phyloP scores from a whole-genome alignment of 2,113 vertebrate species.

The Prunella fulvescens region DNA sequence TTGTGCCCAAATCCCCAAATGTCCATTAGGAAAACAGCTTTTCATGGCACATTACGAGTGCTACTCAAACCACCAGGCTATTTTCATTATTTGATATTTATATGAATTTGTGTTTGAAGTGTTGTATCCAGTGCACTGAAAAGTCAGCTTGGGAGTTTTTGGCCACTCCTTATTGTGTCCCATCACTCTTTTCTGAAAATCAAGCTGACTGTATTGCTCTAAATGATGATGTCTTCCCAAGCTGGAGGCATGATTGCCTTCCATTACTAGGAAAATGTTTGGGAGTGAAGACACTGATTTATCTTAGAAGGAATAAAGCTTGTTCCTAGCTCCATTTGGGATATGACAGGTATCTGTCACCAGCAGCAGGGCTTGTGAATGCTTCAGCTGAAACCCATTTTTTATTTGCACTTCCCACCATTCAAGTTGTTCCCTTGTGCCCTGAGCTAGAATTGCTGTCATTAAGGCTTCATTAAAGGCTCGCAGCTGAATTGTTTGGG shows the following conservation, averaged over 20 bases:
- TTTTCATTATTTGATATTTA: background rate
- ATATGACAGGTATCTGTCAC: background rate
- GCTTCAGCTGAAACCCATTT: background rate
- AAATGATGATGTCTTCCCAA: background rate
- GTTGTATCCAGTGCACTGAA: background rate
- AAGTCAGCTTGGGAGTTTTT: background rate
- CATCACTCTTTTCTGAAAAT: background rate
- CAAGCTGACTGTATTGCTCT: background rate
- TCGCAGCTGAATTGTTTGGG: background rate
- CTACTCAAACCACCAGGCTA: background rate
- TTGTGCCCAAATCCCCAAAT: background rate
- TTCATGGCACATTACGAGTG: background rate
- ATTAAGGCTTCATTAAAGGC: background rate
- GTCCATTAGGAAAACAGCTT: background rate
- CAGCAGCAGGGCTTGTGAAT: background rate
- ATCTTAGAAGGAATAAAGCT: background rate
- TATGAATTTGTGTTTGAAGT: background rate
- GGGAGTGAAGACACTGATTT: background rate
- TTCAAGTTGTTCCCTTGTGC: background rate
- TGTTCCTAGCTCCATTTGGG: background rate
- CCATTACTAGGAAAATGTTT: background rate
- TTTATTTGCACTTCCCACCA: background rate
- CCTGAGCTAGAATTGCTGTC: background rate
- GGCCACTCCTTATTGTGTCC: rapidly evolving
- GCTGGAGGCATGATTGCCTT: background rate